These are phyloP conservation scores for Oxycera nigricornis DNA, from an alignment of 2,888 invertebrate species.

Conservation along the genomic window DNA sequence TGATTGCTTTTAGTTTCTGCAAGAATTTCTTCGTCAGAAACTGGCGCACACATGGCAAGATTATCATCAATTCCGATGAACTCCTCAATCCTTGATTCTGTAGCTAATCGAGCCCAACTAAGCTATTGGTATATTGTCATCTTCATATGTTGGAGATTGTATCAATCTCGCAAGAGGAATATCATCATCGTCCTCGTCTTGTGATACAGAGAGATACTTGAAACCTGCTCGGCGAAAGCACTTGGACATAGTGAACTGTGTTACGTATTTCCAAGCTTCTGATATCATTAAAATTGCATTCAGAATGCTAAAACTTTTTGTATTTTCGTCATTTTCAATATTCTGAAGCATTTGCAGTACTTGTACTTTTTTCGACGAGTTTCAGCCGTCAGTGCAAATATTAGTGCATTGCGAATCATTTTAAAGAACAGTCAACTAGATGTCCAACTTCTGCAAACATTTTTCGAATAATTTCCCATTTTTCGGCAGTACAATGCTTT, in stretches of 20 bases:
- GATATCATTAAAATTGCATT: neutral
- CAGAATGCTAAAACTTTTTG: too few relatives aligned
- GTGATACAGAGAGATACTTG: neutral
- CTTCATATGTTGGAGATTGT: conserved; percentile 16
- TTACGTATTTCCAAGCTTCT: neutral
- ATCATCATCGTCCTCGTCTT: neutral
- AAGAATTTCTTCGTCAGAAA: conserved; percentile 10
- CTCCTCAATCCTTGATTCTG: conserved; percentile 15
- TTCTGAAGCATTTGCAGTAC: too few relatives aligned
- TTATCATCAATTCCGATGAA: conserved; percentile 6
- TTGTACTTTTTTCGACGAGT: too few relatives aligned
- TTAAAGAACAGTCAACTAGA: too few relatives aligned
- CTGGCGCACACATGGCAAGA: neutral
- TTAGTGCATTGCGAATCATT: too few relatives aligned
- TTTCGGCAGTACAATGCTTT: too few relatives aligned
- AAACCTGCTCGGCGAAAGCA: conserved; percentile 24
- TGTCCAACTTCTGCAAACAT: too few relatives aligned
- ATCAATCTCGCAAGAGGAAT: conserved; percentile 19
- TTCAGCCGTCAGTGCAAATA: too few relatives aligned
- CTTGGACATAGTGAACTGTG: neutral
- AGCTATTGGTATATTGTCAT: conserved; percentile 6
- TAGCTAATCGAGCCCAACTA: neutral
- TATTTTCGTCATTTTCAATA: too few relatives aligned
- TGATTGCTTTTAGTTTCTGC: conserved; percentile 15
- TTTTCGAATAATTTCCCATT: too few relatives aligned